Percentiles rank a stretch among this genome's conserved stretches.
These are phyloP conservation scores for Manacus vitellinus DNA, from an alignment of 2,113 vertebrate genomes.

Conservation along the genomic window DNA sequence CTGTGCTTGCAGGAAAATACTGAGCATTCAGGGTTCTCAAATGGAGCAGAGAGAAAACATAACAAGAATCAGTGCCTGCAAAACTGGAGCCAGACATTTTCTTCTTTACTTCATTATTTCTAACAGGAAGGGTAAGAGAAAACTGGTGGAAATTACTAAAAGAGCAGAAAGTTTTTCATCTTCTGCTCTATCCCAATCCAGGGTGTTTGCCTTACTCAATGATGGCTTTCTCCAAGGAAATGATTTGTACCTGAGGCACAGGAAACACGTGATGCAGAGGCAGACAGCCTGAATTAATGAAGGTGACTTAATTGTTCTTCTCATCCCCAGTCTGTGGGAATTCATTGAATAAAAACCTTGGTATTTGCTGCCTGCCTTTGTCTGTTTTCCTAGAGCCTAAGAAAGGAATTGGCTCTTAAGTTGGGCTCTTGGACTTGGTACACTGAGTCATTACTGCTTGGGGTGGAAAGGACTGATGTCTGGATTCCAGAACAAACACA, in stretches of 20 bases:
- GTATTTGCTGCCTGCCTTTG: neutral
- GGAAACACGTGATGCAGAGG: neutral
- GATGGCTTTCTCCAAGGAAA: neutral
- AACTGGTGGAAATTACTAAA: neutral
- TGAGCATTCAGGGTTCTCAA: neutral
- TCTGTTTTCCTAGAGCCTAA: neutral
- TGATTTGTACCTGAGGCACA: neutral
- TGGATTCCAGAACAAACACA: conserved; percentile 13
- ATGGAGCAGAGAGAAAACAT: neutral
- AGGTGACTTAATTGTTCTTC: neutral
- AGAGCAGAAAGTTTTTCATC: neutral
- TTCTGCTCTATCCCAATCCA: neutral
- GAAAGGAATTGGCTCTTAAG: neutral
- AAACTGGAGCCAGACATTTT: neutral
- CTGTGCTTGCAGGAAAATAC: neutral
- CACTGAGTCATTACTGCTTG: neutral
- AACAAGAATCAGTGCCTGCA: neutral
- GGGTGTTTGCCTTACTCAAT: neutral
- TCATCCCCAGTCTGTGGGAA: neutral
- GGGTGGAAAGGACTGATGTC: conserved; percentile 23
- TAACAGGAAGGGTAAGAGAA: neutral
- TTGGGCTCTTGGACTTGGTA: neutral
- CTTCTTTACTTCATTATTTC: neutral
- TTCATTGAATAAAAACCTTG: neutral
- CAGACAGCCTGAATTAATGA: neutral